Percentiles rank a stretch among this genome's conserved stretches.
Conservation (phyloP, 2,797 vertebrate genomes). For the Benthosema pterotum region DNA sequence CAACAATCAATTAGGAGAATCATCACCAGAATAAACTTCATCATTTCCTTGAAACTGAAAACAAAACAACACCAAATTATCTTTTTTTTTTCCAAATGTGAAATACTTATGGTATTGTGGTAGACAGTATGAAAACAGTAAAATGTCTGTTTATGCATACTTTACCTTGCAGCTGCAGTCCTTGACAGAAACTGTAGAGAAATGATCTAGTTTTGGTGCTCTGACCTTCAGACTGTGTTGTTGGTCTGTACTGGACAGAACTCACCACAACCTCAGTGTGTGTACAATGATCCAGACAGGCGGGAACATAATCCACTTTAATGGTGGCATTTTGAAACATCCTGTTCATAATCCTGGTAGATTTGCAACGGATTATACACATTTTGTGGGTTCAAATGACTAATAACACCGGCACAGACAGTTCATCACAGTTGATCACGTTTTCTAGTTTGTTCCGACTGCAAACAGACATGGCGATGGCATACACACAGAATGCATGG, state of each 20-base stretch:
- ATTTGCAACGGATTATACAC: conserved; percentile 15
- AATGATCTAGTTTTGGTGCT: conserved; percentile 37
- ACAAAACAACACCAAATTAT: neutral
- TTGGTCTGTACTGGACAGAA: conserved; percentile 19
- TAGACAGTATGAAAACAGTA: neutral
- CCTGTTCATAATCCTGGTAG: conserved; percentile 31
- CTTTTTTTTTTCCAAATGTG: neutral
- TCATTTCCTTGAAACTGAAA: conserved; percentile 32
- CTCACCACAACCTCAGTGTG: conserved; percentile 15
- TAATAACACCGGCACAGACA: too few species aligned
- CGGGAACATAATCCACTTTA: conserved; percentile 31
- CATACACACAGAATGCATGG: too few species aligned
- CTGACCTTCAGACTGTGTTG: conserved; percentile 40
- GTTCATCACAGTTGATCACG: too few species aligned
- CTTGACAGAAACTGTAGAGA: conserved; percentile 38
- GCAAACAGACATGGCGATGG: too few species aligned
- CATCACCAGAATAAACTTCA: conserved; percentile 47
- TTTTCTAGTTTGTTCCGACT: too few species aligned
- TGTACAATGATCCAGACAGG: conserved; percentile 46
- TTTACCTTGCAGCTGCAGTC: conserved; percentile 14
- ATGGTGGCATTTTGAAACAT: conserved; percentile 37
- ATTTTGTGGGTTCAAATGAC: conserved; percentile 8
- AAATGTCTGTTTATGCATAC: conserved; percentile 6
- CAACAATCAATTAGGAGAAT: conserved; percentile 28
- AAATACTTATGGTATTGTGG: conserved; percentile 7